A percentile compares a stretch with the other conserved stretches of the same genome.
Evolutionary conservation across 2,797 vertebrate genomes (phyloP).

Genomic region (Coluber constrictor): DNA sequence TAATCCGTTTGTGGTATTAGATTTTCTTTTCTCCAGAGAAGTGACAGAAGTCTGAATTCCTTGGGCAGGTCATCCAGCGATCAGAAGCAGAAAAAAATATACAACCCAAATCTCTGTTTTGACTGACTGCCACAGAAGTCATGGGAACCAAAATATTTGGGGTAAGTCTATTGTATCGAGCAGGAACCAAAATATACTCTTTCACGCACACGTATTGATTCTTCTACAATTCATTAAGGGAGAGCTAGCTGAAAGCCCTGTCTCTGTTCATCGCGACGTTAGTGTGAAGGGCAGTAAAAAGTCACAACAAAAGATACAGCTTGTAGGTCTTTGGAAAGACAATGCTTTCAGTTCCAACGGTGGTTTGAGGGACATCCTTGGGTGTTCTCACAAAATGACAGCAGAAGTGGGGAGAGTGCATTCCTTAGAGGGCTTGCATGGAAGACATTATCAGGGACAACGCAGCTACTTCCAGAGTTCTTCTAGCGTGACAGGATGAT

Average conservation of each 20-base stretch:
- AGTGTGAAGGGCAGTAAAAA: background rate
- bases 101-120: slow-evolving; percentile 19
- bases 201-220: background rate
- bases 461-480: background rate
- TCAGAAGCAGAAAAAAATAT: slow-evolving; percentile 26
- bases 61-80: background rate
- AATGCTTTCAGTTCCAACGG: background rate
- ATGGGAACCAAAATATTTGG: slow-evolving; percentile 17
- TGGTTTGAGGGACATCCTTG: background rate
- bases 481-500: background rate
- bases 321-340: background rate
- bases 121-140: slow-evolving; percentile 15
- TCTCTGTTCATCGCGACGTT: background rate
- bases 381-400: background rate
- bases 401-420: background rate
- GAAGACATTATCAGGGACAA: background rate
- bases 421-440: background rate
- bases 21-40: background rate
- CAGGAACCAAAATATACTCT: slow-evolving; percentile 12
- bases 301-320: background rate
- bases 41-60: slow-evolving; percentile 1
- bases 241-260: background rate
- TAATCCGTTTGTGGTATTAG: background rate
- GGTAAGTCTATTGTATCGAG: background rate
- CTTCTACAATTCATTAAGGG: background rate